Base-by-base conservation (phyloP, 2,888 invertebrate species). In the Polietes domitor region DNA sequence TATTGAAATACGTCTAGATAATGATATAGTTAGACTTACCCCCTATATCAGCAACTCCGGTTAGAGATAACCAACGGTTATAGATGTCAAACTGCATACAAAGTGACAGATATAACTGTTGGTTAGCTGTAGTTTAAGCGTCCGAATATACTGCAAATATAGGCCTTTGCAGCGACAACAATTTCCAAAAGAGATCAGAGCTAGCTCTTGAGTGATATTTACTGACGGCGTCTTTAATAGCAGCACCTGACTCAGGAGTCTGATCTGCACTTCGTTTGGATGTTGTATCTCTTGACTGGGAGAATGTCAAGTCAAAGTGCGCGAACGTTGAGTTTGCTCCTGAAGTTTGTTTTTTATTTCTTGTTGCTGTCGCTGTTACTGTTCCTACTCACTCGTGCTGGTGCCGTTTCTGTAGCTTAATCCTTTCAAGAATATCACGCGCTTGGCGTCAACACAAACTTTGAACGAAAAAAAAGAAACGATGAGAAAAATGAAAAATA, bases 361-460 rank as follows among this genome's bases (percentile, higher is more conserved):
- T 65, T 26, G 55, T 24, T 72, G 28, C 73, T 77, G 73, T 41
- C 61, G 19, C 53, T 79, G 47, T 73, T 68, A 43, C 72, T 47
- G 70, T 63, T 77, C 17, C 19, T 41, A 75, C 75, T 61, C 43
- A 77, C 70, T 58, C 21, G 63, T 53, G 47, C 26, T 72, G 19
- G 70, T 61, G 26, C 41, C 78, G 4, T 41, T 73, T 37, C 82
- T 77, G 73, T 19, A 76, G 78, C 82, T 85, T 85, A 85, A 85
- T 79, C 85, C 79, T 79, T 83, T 74, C 76, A 74, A 77, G 81
- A 81, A 85, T 79, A 82, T 82, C 82, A 82, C 80, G 82, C 77
- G 80, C 82, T 74, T 65, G 79, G 77, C 82, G 74, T 82, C 78
- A 82, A 85, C 85, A 74, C 61, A 74, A 82, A 81, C 76, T 81